A percentile compares a stretch with the other conserved stretches of the same genome.
Conservation (phyloP, 1,140 invertebrate species). For the Trichomalopsis sarcophagae region DNA sequence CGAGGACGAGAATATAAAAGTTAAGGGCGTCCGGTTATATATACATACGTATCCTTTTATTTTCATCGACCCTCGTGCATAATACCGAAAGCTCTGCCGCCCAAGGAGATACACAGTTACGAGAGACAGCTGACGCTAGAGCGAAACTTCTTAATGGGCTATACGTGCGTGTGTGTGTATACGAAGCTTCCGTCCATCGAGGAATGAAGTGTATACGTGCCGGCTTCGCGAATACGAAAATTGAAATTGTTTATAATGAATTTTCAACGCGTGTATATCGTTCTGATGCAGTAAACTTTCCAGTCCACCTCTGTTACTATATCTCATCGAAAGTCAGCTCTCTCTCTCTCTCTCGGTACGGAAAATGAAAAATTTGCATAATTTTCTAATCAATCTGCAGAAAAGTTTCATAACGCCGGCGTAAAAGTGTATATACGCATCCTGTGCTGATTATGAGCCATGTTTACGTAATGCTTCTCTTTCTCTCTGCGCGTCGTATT, state of each 20-base stretch:
- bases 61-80: not conserved
- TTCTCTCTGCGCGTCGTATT: too few species aligned
- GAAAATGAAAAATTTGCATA: too few species aligned
- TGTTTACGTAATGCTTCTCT: too few species aligned
- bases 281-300: not conserved
- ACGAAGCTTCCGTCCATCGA: not conserved
- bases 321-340: too few species aligned
- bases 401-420: too few species aligned
- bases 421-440: too few species aligned
- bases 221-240: not conserved
- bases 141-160: constrained; percentile 24
- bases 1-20: not conserved
- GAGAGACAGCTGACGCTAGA: constrained; percentile 19
- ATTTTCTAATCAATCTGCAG: too few species aligned
- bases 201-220: too few species aligned
- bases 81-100: not conserved
- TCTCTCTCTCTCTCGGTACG: too few species aligned
- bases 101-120: not conserved
- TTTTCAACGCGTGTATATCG: not conserved
- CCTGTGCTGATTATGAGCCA: too few species aligned
- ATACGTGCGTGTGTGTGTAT: not conserved
- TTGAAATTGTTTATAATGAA: not conserved
- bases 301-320: too few species aligned
- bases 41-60: not conserved
- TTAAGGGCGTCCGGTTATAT: not conserved